Conservation (phyloP, 2,797 vertebrate genomes). For the Silurus aristotelis region DNA sequence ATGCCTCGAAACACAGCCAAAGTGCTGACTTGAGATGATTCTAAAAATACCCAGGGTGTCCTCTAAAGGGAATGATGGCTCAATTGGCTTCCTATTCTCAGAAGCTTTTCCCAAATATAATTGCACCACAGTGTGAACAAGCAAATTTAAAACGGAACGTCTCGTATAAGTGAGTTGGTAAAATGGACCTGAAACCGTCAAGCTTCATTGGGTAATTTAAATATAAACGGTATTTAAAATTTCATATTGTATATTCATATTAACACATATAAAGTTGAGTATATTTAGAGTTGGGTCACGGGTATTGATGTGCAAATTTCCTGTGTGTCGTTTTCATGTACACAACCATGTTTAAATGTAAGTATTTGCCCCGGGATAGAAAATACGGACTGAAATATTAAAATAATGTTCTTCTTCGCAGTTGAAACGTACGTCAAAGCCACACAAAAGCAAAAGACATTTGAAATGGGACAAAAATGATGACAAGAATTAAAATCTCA, state of each 20-base stretch:
- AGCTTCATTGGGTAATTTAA: too few relatives aligned
- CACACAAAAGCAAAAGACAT: background rate
- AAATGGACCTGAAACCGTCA: background rate
- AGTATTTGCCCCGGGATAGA: background rate
- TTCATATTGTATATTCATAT: background rate
- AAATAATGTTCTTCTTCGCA: background rate
- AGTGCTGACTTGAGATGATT: slow-evolving; percentile 47
- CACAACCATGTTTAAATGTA: too few relatives aligned
- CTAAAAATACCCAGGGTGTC: slow-evolving; percentile 48
- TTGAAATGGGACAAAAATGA: too few relatives aligned
- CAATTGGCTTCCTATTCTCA: slow-evolving; percentile 34
- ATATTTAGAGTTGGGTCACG: background rate
- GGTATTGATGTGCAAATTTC: background rate
- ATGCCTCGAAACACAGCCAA: slow-evolving; percentile 35
- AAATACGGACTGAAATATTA: slow-evolving; percentile 1
- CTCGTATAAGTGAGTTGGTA: background rate
- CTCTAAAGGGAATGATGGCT: slow-evolving; percentile 37
- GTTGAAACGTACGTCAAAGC: background rate
- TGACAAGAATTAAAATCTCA: background rate
- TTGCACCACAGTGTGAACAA: slow-evolving; percentile 9
- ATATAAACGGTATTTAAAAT: too few relatives aligned
- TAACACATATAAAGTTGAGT: background rate
- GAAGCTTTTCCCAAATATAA: slow-evolving; percentile 24
- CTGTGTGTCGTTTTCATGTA: background rate
- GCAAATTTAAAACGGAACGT: slow-evolving; percentile 15